These are phyloP conservation scores for Ophioninae sp. DNA, from an alignment of 2,888 invertebrate species.

Conservation along the genomic window DNA sequence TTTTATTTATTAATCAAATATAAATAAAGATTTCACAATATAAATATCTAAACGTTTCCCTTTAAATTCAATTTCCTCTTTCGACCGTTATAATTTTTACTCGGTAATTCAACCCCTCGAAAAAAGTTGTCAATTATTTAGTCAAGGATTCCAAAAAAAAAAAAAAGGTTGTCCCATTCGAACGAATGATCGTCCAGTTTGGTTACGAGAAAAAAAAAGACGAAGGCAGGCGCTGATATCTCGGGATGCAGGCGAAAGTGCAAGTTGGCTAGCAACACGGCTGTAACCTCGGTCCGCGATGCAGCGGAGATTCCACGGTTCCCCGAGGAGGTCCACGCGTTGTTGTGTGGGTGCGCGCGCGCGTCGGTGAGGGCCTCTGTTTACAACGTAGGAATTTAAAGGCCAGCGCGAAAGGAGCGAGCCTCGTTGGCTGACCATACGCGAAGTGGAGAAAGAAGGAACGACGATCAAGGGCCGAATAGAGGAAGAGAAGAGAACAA, in stretches of 20 bases:
- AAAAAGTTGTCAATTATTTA: not conserved
- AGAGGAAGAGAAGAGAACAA: constrained; percentile 46
- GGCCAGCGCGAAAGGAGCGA: constrained; percentile 63
- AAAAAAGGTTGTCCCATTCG: not conserved
- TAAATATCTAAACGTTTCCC: too few species aligned
- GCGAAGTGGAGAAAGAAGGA: constrained; percentile 57
- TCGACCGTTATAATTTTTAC: too few species aligned
- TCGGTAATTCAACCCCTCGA: not conserved
- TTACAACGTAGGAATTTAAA: constrained; percentile 71
- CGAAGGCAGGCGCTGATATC: constrained; percentile 49
- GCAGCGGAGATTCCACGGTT: constrained; percentile 37
- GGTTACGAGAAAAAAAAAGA: constrained; percentile 30
- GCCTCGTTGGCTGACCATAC: constrained; percentile 56
- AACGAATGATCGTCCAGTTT: constrained; percentile 3
- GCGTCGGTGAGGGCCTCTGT: constrained; percentile 66
- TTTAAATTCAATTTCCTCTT: too few species aligned
- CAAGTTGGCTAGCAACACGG: constrained; percentile 56
- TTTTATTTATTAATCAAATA: too few species aligned
- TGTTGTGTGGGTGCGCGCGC: constrained; percentile 62
- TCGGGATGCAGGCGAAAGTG: constrained; percentile 45
- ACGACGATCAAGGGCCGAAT: constrained; percentile 34
- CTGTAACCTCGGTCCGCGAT: constrained; percentile 12
- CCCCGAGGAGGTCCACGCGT: constrained; percentile 20
- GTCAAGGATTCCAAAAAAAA: not conserved
- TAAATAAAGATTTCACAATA: too few species aligned